Evolutionary conservation across 1,140 invertebrate genomes (phyloP), one percentile per base, ranked within the genome.

Genomic region (Bombus soroeensis): DNA sequence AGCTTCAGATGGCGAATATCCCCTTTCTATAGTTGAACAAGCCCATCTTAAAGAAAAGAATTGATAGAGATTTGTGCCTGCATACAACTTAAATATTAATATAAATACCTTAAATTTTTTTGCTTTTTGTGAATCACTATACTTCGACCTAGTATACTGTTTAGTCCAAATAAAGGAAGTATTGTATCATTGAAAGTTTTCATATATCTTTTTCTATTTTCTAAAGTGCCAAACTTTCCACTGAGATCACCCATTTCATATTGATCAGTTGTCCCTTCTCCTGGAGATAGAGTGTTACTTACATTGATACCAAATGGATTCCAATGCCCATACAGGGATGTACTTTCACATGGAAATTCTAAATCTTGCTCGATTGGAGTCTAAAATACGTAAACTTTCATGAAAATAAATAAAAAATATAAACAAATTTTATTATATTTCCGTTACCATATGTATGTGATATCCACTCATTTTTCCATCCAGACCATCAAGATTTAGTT

Each of bases 161-260:
- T 96, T 15, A 96, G 96, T 13, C 98, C 98, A 94, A 98, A 99
- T 28, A 99, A 94, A 1, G 98, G 97, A 68, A 99, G 93, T 93
- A 98, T 97, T 0, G 97, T 97, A 92, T 99, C 99, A 87, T 98
- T 98, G 91, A 97, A 98, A 62, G 94, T 94, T 22, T 95, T 94
- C 59, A 94, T 95, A 86, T 96, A 97, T 74, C 95, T 95, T 13
- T 95, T 96, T 37, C 96, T 92, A 41, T 96, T 96, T 71, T 97
- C 96, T 6, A 98, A 92, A 4, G 96, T 95, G 0, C 98, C 98
- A 94, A 98, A 98, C 95, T 99, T 99, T 32, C 97, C 97, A 93
- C 98, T 98, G 1, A 99, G 94, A 94, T 99, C 98, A 1, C 98
- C 98, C 90, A 98, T 96, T 95, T 98, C 97, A 92, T 98, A 98